Base-by-base conservation (phyloP, 2,888 invertebrate genomes). In the Villa cingulata region DNA sequence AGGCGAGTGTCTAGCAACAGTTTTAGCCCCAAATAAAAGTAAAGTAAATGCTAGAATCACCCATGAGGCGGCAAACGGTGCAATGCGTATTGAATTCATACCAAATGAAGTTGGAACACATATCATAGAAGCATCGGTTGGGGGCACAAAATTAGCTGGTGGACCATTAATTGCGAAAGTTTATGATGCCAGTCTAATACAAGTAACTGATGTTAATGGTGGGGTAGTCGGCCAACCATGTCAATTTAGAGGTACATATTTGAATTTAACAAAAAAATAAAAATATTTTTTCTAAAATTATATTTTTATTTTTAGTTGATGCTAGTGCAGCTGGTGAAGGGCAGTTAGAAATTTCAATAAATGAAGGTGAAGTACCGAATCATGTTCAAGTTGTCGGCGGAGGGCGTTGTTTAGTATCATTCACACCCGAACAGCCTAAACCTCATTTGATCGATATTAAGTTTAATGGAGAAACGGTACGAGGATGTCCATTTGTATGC, bases 241-340 rank as follows among this genome's bases (percentile, higher is more conserved):
- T 64, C 92, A 95, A 70, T 97, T 98, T 70, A 81, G 86, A 80
- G 53, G 53, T 55, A 23, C 23, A 23, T 7, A 6, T 23, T n/a
- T n/a, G n/a, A n/a, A n/a, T n/a, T n/a, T n/a, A n/a, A n/a, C n/a
- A n/a, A n/a, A n/a, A 44, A 45, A 27, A 36, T 37, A 42, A 23
- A 23, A 23, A 4, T 23, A 7, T 23, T 6, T 6, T 23, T 23
- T 23, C 4, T 23, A 23, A 23, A 3, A 17, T 37, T 16, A 3
- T 38, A 19, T 41, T 50, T 53, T 55, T 53, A 49, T 56, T 75
- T 74, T 56, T 72, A 91, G 97, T 98, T 68, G 96, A 97, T 72
- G 97, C 96, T 43, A 91, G 90, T 64, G 89, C 92, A 63, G 97
- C 97, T 45, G 98, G 98, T 37, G 97, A 97, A 75, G 98, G 98